Percentiles rank a stretch among this genome's conserved stretches.
These are phyloP conservation scores for Acleris literana DNA, from an alignment of 2,888 invertebrate species.

Conservation along the genomic window DNA sequence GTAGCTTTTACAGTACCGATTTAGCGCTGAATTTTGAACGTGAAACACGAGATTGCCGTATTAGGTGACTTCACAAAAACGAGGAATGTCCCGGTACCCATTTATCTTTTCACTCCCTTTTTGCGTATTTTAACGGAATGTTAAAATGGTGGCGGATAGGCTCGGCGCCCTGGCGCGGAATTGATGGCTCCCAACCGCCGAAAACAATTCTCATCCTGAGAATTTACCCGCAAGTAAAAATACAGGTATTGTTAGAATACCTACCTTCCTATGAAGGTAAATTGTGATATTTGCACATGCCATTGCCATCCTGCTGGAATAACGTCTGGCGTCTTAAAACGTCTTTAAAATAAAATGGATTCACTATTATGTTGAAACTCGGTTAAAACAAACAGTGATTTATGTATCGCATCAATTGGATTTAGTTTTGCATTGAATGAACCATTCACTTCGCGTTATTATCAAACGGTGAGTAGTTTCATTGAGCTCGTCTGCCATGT, in stretches of 20 bases:
- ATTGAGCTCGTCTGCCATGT: constrained; percentile 7
- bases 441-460: constrained; percentile 13
- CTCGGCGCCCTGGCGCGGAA: constrained; percentile 7
- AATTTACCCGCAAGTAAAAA: neutral
- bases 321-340: no score
- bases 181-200: constrained; percentile 16
- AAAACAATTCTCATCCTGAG: constrained; percentile 18
- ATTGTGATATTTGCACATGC: no score
- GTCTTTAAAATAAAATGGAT: no score
- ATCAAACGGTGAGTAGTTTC: constrained; percentile 16
- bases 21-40: neutral
- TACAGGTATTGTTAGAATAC: no score
- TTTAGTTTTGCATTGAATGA: constrained; percentile 7
- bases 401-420: no score
- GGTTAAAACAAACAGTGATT: no score
- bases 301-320: no score
- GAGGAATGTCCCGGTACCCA: constrained; percentile 7
- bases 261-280: no score
- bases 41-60: neutral
- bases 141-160: constrained; percentile 14
- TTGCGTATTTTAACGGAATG: constrained; percentile 14
- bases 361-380: no score
- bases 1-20: constrained; percentile 43
- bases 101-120: constrained; percentile 22
- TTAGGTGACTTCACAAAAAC: constrained; percentile 7